Conservation (phyloP, 53 echinoderm and acorn worm genomes). For the Luidia sarsii region DNA sequence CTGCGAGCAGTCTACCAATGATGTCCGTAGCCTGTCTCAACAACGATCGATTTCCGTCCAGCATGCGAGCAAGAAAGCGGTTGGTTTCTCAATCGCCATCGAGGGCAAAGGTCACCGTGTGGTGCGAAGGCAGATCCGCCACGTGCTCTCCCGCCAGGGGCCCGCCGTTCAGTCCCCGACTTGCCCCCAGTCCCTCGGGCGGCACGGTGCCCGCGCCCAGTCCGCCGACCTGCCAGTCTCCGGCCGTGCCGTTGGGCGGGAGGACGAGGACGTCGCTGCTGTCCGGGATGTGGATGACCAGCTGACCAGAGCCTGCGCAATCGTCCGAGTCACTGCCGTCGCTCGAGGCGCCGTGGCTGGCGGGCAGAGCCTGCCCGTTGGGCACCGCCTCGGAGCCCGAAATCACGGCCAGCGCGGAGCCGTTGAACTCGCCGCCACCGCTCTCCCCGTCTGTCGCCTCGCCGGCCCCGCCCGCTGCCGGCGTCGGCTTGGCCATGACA, state of each 20-base stretch:
- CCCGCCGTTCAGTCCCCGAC: slow-evolving; percentile 30
- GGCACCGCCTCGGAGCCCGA: slow-evolving; percentile 15
- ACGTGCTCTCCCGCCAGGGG: neutral
- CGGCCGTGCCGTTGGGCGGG: slow-evolving; percentile 23
- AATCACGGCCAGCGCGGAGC: slow-evolving; percentile 19
- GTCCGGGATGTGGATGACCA: slow-evolving; percentile 9
- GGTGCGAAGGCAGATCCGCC: neutral
- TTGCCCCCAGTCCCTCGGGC: neutral
- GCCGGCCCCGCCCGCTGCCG: neutral
- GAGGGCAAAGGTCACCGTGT: slow-evolving; percentile 38
- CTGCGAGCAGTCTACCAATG: too few relatives aligned
- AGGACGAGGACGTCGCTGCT: neutral
- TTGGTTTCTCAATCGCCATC: slow-evolving; percentile 16
- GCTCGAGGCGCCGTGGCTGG: neutral
- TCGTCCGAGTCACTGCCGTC: neutral
- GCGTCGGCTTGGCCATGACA: too few relatives aligned
- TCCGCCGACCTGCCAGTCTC: neutral
- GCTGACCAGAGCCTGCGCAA: too few relatives aligned
- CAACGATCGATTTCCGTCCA: too few relatives aligned
- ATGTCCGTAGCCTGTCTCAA: too few relatives aligned
- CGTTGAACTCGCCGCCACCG: slow-evolving; percentile 1
- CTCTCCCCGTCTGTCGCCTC: neutral
- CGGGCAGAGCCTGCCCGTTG: neutral
- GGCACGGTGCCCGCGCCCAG: neutral
- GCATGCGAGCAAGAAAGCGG: too few relatives aligned